These are phyloP conservation scores for Zygothrica quintamaculata DNA, from an alignment of 2,888 invertebrate species.

Conservation along the genomic window DNA sequence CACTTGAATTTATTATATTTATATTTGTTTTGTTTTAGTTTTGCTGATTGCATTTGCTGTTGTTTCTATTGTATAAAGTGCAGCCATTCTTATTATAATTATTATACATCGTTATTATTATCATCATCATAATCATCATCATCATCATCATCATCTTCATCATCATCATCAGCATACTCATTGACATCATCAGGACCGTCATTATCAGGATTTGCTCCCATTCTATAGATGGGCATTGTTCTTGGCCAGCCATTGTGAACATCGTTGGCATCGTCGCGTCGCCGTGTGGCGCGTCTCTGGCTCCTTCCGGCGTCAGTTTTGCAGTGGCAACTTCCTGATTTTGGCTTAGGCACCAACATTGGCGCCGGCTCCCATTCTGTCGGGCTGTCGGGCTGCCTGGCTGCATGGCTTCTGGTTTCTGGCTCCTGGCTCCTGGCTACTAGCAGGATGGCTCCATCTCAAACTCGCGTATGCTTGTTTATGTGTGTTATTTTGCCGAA, in stretches of 20 bases:
- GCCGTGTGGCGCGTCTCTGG: slow-evolving; percentile 50
- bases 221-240: slow-evolving; percentile 63
- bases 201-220: slow-evolving; percentile 29
- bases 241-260: slow-evolving; percentile 53
- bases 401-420: slow-evolving; percentile 2
- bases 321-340: slow-evolving; percentile 79
- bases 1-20: neutral
- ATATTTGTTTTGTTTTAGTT: slow-evolving; percentile 33
- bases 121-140: slow-evolving; percentile 4
- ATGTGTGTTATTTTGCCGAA: slow-evolving; percentile 76
- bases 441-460: neutral
- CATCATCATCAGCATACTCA: slow-evolving; percentile 4
- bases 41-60: slow-evolving; percentile 58
- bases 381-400: neutral
- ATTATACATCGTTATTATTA: slow-evolving; percentile 29
- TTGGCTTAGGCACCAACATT: slow-evolving; percentile 52
- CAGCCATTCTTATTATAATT: slow-evolving; percentile 61
- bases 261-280: slow-evolving; percentile 21
- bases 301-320: slow-evolving; percentile 66
- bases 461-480: slow-evolving; percentile 34
- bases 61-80: slow-evolving; percentile 53
- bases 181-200: slow-evolving; percentile 29
- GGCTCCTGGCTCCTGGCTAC: slow-evolving; percentile 5
- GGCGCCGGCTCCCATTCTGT: slow-evolving; percentile 17
- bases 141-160: slow-evolving; percentile 16